Base-by-base conservation (phyloP, 2,888 invertebrate genomes). In the Gymnosoma rotundatum region DNA sequence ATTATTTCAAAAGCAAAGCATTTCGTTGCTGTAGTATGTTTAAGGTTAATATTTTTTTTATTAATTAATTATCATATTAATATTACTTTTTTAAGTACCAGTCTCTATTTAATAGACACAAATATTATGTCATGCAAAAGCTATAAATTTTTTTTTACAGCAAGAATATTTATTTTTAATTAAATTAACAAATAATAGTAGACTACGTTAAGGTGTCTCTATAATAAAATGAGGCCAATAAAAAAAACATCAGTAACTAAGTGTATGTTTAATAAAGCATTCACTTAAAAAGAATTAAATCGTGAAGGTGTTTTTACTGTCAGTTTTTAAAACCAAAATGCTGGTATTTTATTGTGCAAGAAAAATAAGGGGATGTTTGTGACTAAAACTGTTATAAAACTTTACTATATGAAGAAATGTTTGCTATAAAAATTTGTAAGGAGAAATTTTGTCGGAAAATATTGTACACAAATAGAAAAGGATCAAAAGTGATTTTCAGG, bases 161-260 rank as follows among this genome's bases (percentile, higher is more conserved):
- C 25, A 25, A 10, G n/a, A n/a, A n/a, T n/a, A n/a, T 38, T 42
- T 21, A 0, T 63, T 42, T 63, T 8, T 45, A 48, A 9, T 1
- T 6, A 12, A 25, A 32, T 12, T 9, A 38, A 45, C 9, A 61
- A 61, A 54, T 14, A 54, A 63, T 38, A 0, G 8, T 18, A 42
- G 73, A 6, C 12, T 52, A 25, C 38, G 4, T 63, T 42, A 63
- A 61, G 63, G 21, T n/a, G n/a, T 63, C n/a, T 6, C 14, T 61
- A 5, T 42, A 42, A 54, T 74, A 2, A 21, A 42, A 32, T 32
- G 0, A 74, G n/a, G 16, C 3, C n/a, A 25, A 32, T 61, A 61
- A 18, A 60, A 42, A 54, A 21, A 73, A 61, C n/a, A 20, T 36
- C 20, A 48, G n/a, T 12, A 48, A n/a, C 48, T n/a, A 48, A n/a